These are phyloP conservation scores for Cephalopachus bancanus DNA, from an alignment of 2,797 vertebrate species.

Conservation along the genomic window DNA sequence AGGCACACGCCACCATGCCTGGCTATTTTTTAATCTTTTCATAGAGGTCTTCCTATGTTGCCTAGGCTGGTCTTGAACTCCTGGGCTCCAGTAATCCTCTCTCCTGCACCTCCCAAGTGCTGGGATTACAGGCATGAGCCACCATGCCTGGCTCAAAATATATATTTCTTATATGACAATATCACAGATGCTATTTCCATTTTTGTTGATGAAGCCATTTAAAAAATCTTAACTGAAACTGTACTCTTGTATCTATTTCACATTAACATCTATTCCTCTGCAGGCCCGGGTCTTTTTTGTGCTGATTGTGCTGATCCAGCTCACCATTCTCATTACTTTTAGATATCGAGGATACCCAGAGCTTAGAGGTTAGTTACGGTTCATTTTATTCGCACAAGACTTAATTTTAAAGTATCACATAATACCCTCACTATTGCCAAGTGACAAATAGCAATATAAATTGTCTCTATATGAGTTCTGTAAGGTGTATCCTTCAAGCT, in stretches of 20 bases:
- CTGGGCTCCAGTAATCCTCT: too few species aligned
- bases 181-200: conserved; percentile 21
- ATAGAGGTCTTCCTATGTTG: too few species aligned
- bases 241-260: background rate
- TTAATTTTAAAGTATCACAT: background rate
- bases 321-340: conserved; percentile 92
- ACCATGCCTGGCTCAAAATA: background rate
- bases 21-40: too few species aligned
- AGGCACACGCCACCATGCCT: too few species aligned
- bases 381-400: conserved; percentile 42
- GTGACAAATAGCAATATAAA: conserved; percentile 16
- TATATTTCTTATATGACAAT: background rate
- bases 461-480: conserved; percentile 33
- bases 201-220: conserved; percentile 58
- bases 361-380: conserved; percentile 91
- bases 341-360: conserved; percentile 89
- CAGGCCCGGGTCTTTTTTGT: conserved; percentile 92
- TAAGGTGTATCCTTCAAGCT: conserved; percentile 32
- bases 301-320: conserved; percentile 90
- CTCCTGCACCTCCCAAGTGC: too few species aligned
- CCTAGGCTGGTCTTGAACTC: too few species aligned
- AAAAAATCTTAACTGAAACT: background rate
- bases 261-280: conserved; percentile 64
- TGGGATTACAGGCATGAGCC: too few species aligned
- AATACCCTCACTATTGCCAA: background rate